Conservation (phyloP, 2,888 invertebrate species). For the Sacculina carcini region DNA sequence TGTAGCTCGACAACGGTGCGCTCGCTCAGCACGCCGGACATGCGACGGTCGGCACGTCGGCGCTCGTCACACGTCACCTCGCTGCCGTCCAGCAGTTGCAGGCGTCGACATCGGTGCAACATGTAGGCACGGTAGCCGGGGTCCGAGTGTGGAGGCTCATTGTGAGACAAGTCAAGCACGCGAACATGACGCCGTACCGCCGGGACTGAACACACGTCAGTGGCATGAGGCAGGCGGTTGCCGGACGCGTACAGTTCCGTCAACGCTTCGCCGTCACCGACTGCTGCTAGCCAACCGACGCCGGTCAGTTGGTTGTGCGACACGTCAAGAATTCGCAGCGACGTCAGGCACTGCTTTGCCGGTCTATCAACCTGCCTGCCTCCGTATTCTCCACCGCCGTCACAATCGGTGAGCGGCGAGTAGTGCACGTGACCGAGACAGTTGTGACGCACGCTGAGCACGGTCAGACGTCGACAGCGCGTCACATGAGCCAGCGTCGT, state of each 20-base stretch:
- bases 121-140: background rate
- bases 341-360: background rate
- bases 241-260: background rate
- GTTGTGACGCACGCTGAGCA: slow-evolving; percentile 1
- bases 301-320: background rate
- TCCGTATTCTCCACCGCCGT: too few species aligned
- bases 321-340: background rate
- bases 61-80: background rate
- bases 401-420: too few species aligned
- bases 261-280: background rate
- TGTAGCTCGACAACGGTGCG: background rate
- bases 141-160: too few species aligned
- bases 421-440: background rate
- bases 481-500: too few species aligned
- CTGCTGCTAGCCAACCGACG: background rate
- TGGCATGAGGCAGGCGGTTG: background rate
- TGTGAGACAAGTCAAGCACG: too few species aligned
- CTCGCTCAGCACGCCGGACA: background rate
- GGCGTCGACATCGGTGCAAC: background rate
- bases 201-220: too few species aligned
- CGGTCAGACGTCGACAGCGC: too few species aligned
- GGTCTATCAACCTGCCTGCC: too few species aligned
- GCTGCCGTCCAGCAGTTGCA: background rate
- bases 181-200: too few species aligned
- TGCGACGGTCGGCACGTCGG: background rate